Percentiles rank a stretch among this genome's conserved stretches.
Evolutionary conservation across 2,888 invertebrate genomes (phyloP).

Genomic region (Coecobrya sp.): DNA sequence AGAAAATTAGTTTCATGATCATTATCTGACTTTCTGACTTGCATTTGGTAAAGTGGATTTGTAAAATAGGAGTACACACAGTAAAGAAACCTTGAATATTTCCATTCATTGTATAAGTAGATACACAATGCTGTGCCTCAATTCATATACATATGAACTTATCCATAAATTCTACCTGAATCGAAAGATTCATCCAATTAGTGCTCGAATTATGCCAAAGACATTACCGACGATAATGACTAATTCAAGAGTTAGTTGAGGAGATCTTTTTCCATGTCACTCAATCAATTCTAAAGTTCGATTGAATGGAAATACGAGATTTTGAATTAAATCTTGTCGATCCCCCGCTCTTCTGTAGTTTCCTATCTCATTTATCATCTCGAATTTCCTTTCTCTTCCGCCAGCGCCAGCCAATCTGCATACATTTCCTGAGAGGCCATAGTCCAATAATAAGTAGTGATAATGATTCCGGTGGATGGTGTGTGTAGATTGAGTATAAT

Average conservation of each 20-base stretch:
- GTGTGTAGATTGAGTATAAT: not conserved
- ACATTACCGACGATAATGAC: not conserved
- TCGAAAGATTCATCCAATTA: too few species aligned
- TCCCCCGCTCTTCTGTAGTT: not conserved
- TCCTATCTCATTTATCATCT: slow-evolving; percentile 25
- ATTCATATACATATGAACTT: too few species aligned
- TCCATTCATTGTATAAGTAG: too few species aligned
- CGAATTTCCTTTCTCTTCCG: not conserved
- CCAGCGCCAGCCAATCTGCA: slow-evolving; percentile 23
- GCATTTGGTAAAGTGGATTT: too few species aligned
- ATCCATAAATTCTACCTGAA: too few species aligned
- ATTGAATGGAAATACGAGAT: slow-evolving; percentile 32
- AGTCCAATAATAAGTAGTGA: slow-evolving; percentile 1
- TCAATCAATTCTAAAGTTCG: not conserved
- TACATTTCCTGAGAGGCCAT: not conserved
- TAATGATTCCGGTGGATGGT: not conserved
- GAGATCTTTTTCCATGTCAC: not conserved
- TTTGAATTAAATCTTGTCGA: slow-evolving; percentile 38
- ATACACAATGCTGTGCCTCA: too few species aligned
- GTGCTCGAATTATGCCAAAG: not conserved
- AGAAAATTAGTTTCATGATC: too few species aligned
- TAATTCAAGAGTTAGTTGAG: slow-evolving; percentile 14
- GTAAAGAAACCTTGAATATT: too few species aligned
- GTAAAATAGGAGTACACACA: too few species aligned
- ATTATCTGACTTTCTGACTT: too few species aligned